A percentile compares a stretch with the other conserved stretches of the same genome.
Evolutionary conservation across 2,797 vertebrate genomes (phyloP).

Genomic region (Coregonus ussuriensis): DNA sequence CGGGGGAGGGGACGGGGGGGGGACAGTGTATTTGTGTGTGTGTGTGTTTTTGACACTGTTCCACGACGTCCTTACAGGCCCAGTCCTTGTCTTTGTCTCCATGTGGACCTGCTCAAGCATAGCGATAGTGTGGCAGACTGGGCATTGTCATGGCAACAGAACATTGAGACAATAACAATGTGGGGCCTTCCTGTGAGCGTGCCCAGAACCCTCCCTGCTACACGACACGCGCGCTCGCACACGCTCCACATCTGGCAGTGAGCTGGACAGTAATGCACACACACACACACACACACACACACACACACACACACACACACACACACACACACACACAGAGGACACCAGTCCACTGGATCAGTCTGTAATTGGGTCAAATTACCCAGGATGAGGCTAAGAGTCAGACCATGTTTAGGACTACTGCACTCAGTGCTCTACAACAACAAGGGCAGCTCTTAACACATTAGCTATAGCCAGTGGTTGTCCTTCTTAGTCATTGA

Average conservation of each 20-base stretch:
- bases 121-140: neutral
- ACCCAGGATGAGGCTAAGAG: neutral
- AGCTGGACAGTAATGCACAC: too few species aligned
- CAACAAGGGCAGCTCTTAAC: neutral
- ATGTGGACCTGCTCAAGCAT: neutral
- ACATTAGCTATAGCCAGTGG: neutral
- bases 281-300: neutral
- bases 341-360: neutral
- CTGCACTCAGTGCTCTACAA: too few species aligned
- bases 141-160: neutral
- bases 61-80: neutral
- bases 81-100: neutral
- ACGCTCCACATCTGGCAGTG: too few species aligned
- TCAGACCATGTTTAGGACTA: neutral
- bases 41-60: neutral
- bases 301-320: neutral
- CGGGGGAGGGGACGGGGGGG: too few species aligned
- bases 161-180: too few species aligned
- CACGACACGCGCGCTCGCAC: neutral
- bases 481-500: neutral
- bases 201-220: neutral
- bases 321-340: neutral
- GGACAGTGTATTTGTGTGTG: neutral
- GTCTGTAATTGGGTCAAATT: neutral
- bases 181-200: neutral